phyloP scores from a whole-genome alignment of 2,113 vertebrate species.

The Psophia crepitans region DNA sequence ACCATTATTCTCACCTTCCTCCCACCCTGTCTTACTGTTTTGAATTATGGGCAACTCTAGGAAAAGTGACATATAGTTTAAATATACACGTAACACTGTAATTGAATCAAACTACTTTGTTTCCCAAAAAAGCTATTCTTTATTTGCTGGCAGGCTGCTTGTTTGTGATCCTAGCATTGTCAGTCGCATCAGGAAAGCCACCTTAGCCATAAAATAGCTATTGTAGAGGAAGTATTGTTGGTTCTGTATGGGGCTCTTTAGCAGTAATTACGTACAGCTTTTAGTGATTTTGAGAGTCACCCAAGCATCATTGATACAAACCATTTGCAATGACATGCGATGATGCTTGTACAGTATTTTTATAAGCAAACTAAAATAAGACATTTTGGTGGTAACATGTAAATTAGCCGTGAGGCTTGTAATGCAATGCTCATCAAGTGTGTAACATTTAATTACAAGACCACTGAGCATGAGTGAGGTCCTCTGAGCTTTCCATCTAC shows the following conservation, averaged over 20 bases:
- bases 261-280: slow-evolving; percentile 52
- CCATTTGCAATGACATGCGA: slow-evolving; percentile 44
- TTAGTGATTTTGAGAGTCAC: slow-evolving; percentile 27
- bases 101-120: slow-evolving; percentile 38
- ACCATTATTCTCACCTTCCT: neutral
- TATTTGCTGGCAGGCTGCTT: neutral
- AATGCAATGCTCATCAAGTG: slow-evolving; percentile 48
- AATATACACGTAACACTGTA: neutral
- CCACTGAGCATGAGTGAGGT: slow-evolving; percentile 28
- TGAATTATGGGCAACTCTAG: neutral
- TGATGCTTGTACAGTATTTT: slow-evolving; percentile 13
- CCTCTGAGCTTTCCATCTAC: slow-evolving; percentile 3
- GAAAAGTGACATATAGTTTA: neutral
- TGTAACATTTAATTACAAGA: slow-evolving; percentile 61
- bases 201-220: slow-evolving; percentile 20
- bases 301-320: slow-evolving; percentile 41
- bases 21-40: neutral
- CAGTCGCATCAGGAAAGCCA: slow-evolving; percentile 17
- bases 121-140: neutral
- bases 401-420: slow-evolving; percentile 58
- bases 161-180: slow-evolving; percentile 15
- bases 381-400: slow-evolving; percentile 54
- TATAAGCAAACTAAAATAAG: slow-evolving; percentile 45
- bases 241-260: neutral
- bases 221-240: neutral